phyloP scores from a whole-genome alignment of 1,140 invertebrate genomes.

The Drosophila subobscura region DNA sequence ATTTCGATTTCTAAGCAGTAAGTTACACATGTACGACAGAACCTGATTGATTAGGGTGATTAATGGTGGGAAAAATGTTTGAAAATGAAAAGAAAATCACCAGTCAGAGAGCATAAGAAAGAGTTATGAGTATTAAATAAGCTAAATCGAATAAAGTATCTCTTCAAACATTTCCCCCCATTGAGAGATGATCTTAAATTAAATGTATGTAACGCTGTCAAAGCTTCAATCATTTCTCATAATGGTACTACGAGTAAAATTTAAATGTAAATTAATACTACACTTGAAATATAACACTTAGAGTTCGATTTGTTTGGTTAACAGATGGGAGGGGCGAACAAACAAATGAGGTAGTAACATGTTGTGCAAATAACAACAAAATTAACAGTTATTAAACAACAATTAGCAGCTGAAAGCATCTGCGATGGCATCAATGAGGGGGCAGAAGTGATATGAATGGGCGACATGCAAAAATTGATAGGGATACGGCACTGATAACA shows the following conservation, averaged over 20 bases:
- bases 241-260: too few relatives aligned
- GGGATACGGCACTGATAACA: constrained; percentile 19
- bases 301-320: constrained; percentile 8
- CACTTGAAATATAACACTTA: too few relatives aligned
- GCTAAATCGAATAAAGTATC: too few relatives aligned
- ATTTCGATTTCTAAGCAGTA: constrained; percentile 13
- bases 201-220: too few relatives aligned
- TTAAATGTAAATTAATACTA: too few relatives aligned
- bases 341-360: constrained; percentile 21
- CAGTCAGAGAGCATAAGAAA: too few relatives aligned
- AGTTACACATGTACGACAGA: constrained; percentile 2
- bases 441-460: constrained; percentile 11
- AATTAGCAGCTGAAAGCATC: constrained; percentile 30
- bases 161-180: too few relatives aligned
- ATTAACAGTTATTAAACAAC: constrained; percentile 40
- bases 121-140: too few relatives aligned
- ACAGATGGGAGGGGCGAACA: constrained; percentile 7
- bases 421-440: constrained; percentile 17
- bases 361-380: constrained; percentile 15
- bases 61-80: constrained; percentile 17
- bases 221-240: too few relatives aligned
- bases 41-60: constrained; percentile 24
- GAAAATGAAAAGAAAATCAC: constrained; percentile 4
- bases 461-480: constrained; percentile 38
- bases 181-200: too few relatives aligned